phyloP scores from a whole-genome alignment of 2,797 vertebrate genomes.

The Pseudochaenichthys georgianus region DNA sequence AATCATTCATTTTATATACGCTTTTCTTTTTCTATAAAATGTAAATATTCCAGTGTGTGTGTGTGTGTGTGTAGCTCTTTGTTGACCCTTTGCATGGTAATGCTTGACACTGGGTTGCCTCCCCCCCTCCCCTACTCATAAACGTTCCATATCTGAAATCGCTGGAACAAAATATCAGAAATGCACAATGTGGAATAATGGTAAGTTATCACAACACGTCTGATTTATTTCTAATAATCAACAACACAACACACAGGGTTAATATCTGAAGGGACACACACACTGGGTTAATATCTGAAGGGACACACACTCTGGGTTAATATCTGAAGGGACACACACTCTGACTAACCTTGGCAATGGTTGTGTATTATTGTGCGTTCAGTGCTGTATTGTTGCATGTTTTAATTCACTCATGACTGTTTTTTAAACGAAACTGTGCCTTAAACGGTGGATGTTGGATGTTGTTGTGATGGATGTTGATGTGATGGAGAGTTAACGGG shows the following conservation, averaged over 20 bases:
- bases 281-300: too few species aligned
- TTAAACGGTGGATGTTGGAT: slow-evolving; percentile 52
- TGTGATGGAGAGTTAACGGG: slow-evolving; percentile 46
- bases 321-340: neutral
- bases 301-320: too few species aligned
- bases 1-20: neutral
- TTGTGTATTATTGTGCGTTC: slow-evolving; percentile 50
- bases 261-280: too few species aligned
- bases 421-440: slow-evolving; percentile 29
- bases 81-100: slow-evolving; percentile 51
- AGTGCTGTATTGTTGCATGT: slow-evolving; percentile 64
- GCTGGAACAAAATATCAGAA: slow-evolving; percentile 22
- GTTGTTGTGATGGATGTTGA: slow-evolving; percentile 65
- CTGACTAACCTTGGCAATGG: slow-evolving; percentile 30
- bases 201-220: slow-evolving; percentile 53
- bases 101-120: slow-evolving; percentile 26
- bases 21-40: neutral
- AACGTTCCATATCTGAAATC: slow-evolving; percentile 49
- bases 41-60: neutral
- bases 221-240: neutral
- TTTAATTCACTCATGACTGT: slow-evolving; percentile 35
- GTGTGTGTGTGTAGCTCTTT: slow-evolving; percentile 5
- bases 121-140: neutral
- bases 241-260: neutral
- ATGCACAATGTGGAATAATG: slow-evolving; percentile 8